These are phyloP conservation scores for Chrysopilus asiliformis DNA, from an alignment of 2,888 invertebrate genomes.

Conservation along the genomic window DNA sequence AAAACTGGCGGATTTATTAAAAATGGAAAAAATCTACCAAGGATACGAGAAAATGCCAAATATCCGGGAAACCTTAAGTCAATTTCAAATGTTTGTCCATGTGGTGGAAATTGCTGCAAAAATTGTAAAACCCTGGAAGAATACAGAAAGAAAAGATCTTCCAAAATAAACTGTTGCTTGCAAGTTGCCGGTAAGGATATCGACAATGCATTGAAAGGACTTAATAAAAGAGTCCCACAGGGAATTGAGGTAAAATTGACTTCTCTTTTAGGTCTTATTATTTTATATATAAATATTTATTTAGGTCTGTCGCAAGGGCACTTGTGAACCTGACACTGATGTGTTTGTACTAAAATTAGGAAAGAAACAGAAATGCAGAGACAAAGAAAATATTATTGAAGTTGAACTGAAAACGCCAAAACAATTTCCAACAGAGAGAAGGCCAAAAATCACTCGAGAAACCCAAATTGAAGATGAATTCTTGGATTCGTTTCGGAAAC, in stretches of 20 bases:
- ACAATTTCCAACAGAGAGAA: constrained; percentile 43
- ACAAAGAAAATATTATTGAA: constrained; percentile 52
- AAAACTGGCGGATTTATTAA: constrained; percentile 19
- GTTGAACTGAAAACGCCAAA: constrained; percentile 62
- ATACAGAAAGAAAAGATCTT: neutral
- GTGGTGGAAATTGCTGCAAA: constrained; percentile 2
- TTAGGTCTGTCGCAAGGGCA: constrained; percentile 32
- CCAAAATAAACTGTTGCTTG: constrained; percentile 24
- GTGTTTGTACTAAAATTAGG: constrained; percentile 60
- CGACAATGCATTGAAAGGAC: constrained; percentile 26
- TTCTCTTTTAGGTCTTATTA: no score
- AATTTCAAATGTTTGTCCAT: no score
- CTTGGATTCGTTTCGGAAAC: constrained; percentile 4
- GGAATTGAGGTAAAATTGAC: constrained; percentile 34
- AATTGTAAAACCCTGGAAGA: constrained; percentile 5
- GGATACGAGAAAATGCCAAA: constrained; percentile 30
- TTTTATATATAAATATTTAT: no score
- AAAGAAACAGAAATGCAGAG: constrained; percentile 56
- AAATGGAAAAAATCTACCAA: constrained; percentile 14
- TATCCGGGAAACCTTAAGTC: constrained; percentile 25
- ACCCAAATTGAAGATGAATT: constrained; percentile 52
- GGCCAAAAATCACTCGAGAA: constrained; percentile 48
- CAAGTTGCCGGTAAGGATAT: constrained; percentile 30
- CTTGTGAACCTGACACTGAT: constrained; percentile 52
- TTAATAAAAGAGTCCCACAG: constrained; percentile 18